A percentile compares a stretch with the other conserved stretches of the same genome.
phyloP scores from a whole-genome alignment of 2,888 invertebrate species.

The Argyresthia goedartella region DNA sequence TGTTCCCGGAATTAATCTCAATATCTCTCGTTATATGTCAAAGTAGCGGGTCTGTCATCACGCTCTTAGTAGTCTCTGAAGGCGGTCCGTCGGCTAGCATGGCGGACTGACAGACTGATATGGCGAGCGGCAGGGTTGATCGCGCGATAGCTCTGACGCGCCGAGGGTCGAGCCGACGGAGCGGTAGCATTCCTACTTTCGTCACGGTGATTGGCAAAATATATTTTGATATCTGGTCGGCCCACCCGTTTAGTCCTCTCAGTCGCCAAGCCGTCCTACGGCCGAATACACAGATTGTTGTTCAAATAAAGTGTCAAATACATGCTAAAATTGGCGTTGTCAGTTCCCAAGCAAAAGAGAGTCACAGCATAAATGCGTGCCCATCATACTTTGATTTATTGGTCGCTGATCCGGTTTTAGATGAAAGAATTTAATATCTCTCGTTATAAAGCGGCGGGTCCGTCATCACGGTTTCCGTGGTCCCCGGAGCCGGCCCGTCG shows the following conservation, averaged over 20 bases:
- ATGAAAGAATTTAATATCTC: neutral
- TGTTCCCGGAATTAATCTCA: neutral
- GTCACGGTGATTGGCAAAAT: no score
- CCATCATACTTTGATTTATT: no score
- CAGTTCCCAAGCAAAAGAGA: no score
- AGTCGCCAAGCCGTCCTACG: no score
- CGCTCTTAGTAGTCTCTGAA: slow-evolving; percentile 42
- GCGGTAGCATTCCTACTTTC: no score
- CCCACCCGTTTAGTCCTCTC: no score
- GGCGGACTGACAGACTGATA: slow-evolving; percentile 78
- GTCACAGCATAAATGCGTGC: no score
- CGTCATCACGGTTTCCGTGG: slow-evolving; percentile 45
- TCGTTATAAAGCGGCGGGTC: slow-evolving; percentile 28
- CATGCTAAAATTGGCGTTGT: no score
- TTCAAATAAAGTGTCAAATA: no score
- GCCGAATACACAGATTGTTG: no score
- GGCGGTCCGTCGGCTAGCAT: slow-evolving; percentile 24
- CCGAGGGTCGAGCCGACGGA: slow-evolving; percentile 79
- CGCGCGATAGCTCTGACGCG: slow-evolving; percentile 78
- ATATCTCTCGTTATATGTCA: neutral
- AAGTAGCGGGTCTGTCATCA: slow-evolving; percentile 40
- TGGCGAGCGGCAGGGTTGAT: slow-evolving; percentile 80
- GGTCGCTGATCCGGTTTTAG: no score
- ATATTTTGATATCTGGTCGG: no score
- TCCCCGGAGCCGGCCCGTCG: slow-evolving; percentile 27